Evolutionary conservation across 2,888 invertebrate genomes (phyloP), one percentile per base, ranked within the genome.

Genomic region (Drymonia ruficornis): DNA sequence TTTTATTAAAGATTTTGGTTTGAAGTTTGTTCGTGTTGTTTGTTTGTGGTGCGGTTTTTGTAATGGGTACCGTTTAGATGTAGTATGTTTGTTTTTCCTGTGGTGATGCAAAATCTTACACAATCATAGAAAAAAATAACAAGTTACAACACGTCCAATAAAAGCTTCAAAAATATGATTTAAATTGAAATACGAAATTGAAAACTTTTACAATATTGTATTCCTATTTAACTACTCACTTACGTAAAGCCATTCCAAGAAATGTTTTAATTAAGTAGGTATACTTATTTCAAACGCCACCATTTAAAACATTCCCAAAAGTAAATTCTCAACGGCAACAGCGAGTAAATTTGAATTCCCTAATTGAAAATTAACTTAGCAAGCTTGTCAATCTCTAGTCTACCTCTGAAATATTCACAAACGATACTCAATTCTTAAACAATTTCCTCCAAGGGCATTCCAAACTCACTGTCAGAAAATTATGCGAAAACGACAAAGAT

Each of bases 1-100:
- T 62, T 68, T 72, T 67, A 71, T 63, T 63, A 64, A 63, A 59
- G 63, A 70, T 67, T 70, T 63, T 12, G 54, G 55, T 61, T 56
- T 59, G 56, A 65, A 68, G 69, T 64, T 70, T 49, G 58, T 12
- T 28, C 38, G 51, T 53, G 53, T 57, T 56, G 53, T 60, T 53
- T 61, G 50, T 52, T 57, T 49, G 50, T 43, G 40, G 34, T 54
- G 49, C 44, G 47, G 54, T 56, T 49, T 13, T 18, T 5, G 34
- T 47, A 34, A 29, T 16, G 7, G 28, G 13, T 16, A 18, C 34
- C 13, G 47, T 46, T 31, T 29, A 15, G 8, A 38, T n/a, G 12
- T 28, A 34, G 34, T n/a, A 13, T 7, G 36, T 13, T 36, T 36
- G 7, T 36, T 36, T 36, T 36, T 36, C 13, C n/a, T n/a, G n/a